Evolutionary conservation across 1,140 invertebrate genomes (phyloP).

Genomic region (Drosophila burlai): DNA sequence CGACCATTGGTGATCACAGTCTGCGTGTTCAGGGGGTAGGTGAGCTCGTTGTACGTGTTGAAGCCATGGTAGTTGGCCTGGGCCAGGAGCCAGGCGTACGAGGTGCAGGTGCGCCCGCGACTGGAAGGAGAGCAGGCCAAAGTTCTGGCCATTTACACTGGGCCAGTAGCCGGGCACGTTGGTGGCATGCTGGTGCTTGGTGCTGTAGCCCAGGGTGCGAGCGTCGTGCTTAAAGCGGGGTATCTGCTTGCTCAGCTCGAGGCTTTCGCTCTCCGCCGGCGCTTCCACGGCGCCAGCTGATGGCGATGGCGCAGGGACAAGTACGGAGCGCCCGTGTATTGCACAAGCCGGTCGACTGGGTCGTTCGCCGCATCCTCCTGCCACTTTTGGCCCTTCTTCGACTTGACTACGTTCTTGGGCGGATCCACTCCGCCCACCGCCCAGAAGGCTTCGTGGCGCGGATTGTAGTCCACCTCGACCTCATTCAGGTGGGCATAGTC

Average conservation of each 20-base stretch:
- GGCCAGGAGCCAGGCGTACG: slow-evolving; percentile 92
- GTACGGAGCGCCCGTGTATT: slow-evolving; percentile 89
- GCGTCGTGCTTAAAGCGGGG: slow-evolving; percentile 87
- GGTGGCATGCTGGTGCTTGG: slow-evolving; percentile 87
- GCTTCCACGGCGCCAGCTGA: slow-evolving; percentile 89
- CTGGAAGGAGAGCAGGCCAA: slow-evolving; percentile 91
- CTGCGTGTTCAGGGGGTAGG: slow-evolving; percentile 95
- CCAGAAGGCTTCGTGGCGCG: slow-evolving; percentile 93
- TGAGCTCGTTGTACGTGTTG: slow-evolving; percentile 93
- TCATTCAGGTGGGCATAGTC: slow-evolving; percentile 88
- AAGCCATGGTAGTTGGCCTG: slow-evolving; percentile 96
- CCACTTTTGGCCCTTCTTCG: slow-evolving; percentile 79
- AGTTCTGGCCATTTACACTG: slow-evolving; percentile 89
- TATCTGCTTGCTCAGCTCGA: slow-evolving; percentile 84
- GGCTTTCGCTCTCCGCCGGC: slow-evolving; percentile 86
- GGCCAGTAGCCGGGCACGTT: slow-evolving; percentile 93
- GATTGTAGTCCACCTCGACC: slow-evolving; percentile 90
- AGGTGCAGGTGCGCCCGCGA: slow-evolving; percentile 88
- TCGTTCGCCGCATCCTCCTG: slow-evolving; percentile 86
- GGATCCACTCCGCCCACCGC: slow-evolving; percentile 89
- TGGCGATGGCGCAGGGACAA: slow-evolving; percentile 88
- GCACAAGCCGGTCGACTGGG: slow-evolving; percentile 88
- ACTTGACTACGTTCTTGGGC: slow-evolving; percentile 84
- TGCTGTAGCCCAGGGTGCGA: slow-evolving; percentile 86
- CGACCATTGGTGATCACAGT: slow-evolving; percentile 94